These are phyloP conservation scores for Papilio glaucus DNA, from an alignment of 1,140 invertebrate species.

Conservation along the genomic window DNA sequence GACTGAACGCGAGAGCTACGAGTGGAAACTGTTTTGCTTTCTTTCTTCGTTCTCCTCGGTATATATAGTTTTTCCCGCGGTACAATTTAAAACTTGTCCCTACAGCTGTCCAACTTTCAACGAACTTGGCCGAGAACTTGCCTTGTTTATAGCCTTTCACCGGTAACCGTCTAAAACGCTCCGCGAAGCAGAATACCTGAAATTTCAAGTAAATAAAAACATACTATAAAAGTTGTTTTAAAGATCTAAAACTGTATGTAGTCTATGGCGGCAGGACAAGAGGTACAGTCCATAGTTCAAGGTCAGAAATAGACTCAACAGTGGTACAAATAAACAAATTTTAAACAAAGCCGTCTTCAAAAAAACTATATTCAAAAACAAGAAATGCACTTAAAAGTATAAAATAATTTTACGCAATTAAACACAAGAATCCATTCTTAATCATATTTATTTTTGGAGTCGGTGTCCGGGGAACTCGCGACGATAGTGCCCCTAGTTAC, in stretches of 20 bases:
- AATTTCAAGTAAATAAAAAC: neutral
- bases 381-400: too few relatives aligned
- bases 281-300: neutral
- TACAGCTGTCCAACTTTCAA: neutral
- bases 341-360: too few relatives aligned
- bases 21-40: slow-evolving; percentile 22
- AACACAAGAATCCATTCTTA: too few relatives aligned
- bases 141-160: slow-evolving; percentile 20
- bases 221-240: neutral
- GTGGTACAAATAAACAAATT: neutral
- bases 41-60: neutral
- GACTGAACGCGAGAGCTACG: neutral
- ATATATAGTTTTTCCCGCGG: slow-evolving; percentile 15
- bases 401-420: too few relatives aligned
- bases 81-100: slow-evolving; percentile 23
- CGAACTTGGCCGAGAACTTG: slow-evolving; percentile 7
- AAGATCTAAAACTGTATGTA: neutral
- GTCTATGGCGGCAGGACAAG: neutral
- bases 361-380: too few relatives aligned
- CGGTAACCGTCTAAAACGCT: slow-evolving; percentile 11
- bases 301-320: neutral
- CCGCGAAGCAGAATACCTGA: neutral
- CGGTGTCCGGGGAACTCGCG: too few relatives aligned
- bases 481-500: too few relatives aligned
- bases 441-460: too few relatives aligned